These are phyloP conservation scores for Drosophila sp. DNA, from an alignment of 1,140 invertebrate species.

Conservation along the genomic window DNA sequence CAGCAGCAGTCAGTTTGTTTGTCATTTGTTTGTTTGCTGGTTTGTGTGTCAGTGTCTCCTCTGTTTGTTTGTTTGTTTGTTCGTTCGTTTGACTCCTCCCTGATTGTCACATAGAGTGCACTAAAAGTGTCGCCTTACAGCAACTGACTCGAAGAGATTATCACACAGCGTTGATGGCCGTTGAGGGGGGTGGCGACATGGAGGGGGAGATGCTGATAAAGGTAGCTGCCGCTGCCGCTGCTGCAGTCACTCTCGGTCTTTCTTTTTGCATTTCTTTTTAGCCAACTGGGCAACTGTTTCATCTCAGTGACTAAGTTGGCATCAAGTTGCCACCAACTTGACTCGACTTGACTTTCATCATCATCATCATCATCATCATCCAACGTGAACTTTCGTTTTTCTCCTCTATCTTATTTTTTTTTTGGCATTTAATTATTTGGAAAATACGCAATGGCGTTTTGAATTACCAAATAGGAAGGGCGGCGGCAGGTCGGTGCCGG, in stretches of 20 bases:
- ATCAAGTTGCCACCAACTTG: conserved; percentile 60
- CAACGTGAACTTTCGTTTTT: conserved; percentile 33
- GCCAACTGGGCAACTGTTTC: conserved; percentile 48
- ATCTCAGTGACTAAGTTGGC: conserved; percentile 52
- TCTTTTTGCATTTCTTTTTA: conserved; percentile 27
- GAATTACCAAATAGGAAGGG: conserved; percentile 28
- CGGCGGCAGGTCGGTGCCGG: conserved; percentile 3
- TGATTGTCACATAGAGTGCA: conserved; percentile 52
- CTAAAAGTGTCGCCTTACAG: conserved; percentile 66
- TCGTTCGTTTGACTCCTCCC: conserved; percentile 31
- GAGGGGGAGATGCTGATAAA: conserved; percentile 42
- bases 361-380: conserved; percentile 27
- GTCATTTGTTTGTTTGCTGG: conserved; percentile 15
- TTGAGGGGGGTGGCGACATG: neutral
- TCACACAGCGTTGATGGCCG: conserved; percentile 13
- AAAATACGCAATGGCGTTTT: conserved; percentile 37
- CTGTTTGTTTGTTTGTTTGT: conserved; percentile 24
- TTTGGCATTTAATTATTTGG: conserved; percentile 60
- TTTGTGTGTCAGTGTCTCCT: conserved; percentile 23
- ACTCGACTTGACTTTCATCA: conserved; percentile 63
- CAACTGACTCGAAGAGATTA: conserved; percentile 51
- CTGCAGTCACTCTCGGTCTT: conserved; percentile 14
- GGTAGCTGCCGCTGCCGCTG: conserved; percentile 38
- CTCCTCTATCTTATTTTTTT: conserved; percentile 3
- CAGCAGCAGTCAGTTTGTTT: conserved; percentile 1